phyloP scores from a whole-genome alignment of 2,113 vertebrate species.

The Prunella fulvescens region DNA sequence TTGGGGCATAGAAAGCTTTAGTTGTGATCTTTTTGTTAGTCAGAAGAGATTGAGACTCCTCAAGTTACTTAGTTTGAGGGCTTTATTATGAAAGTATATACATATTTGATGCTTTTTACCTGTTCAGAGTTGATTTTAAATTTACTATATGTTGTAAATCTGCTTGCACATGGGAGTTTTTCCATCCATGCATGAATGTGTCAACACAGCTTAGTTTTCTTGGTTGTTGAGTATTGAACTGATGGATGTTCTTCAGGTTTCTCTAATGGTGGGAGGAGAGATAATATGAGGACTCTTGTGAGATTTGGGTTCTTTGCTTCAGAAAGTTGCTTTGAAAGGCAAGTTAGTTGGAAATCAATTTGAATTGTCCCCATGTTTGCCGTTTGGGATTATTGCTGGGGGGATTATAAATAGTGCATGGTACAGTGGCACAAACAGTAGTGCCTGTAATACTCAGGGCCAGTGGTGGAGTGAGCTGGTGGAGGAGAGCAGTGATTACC shows the following conservation, averaged over 20 bases:
- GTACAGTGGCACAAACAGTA: neutral
- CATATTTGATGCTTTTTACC: neutral
- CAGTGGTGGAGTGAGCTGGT: neutral
- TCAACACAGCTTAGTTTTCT: neutral
- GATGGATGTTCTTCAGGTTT: neutral
- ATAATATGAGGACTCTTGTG: neutral
- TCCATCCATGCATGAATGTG: neutral
- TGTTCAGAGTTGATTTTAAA: neutral
- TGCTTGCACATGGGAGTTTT: neutral
- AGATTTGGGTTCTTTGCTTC: neutral
- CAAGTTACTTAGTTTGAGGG: neutral
- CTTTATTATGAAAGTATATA: neutral
- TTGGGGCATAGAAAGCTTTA: neutral
- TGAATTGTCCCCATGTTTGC: neutral
- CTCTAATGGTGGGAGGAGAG: neutral
- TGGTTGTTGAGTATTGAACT: neutral
- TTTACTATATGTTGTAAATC: neutral
- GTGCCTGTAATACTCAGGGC: neutral
- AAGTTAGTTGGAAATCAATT: neutral
- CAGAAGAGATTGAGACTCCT: neutral
- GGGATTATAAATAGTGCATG: neutral
- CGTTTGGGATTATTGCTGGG: neutral
- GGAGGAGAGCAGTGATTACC: neutral
- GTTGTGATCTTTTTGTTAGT: neutral
- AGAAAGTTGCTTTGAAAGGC: neutral